These are phyloP conservation scores for Lanius ludovicianus DNA, from an alignment of 2,113 vertebrate genomes.

Conservation along the genomic window DNA sequence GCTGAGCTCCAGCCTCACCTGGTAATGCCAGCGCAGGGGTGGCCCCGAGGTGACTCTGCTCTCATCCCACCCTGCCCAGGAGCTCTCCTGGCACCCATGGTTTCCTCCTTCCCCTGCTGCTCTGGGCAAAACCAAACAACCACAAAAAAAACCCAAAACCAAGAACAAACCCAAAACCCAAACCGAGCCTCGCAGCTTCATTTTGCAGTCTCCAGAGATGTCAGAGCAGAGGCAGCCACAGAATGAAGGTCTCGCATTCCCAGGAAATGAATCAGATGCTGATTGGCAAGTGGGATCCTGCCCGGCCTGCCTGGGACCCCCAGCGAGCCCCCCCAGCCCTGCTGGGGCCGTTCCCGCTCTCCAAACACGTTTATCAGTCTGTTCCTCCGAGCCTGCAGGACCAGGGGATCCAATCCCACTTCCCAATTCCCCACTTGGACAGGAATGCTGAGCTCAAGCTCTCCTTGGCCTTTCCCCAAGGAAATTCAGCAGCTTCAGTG, in stretches of 20 bases:
- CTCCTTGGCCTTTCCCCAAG: background rate
- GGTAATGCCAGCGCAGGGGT: background rate
- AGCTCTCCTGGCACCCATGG: background rate
- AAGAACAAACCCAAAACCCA: too few species aligned
- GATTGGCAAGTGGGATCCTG: slow-evolving; percentile 58
- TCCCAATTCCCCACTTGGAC: background rate
- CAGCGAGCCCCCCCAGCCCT: slow-evolving; percentile 1
- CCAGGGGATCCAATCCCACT: background rate
- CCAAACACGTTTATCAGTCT: background rate
- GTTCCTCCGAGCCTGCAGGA: background rate
- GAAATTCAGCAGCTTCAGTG: too few species aligned
- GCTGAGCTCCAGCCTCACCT: background rate
- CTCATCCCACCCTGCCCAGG: background rate
- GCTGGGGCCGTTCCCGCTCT: background rate
- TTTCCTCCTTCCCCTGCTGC: background rate
- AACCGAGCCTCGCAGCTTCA: too few species aligned
- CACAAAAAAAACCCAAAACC: too few species aligned
- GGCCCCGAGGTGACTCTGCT: background rate
- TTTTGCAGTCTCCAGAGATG: background rate
- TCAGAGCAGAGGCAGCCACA: background rate
- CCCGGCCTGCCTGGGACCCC: slow-evolving; percentile 29
- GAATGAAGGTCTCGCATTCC: slow-evolving; percentile 36
- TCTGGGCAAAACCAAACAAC: background rate
- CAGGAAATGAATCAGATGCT: slow-evolving; percentile 54
- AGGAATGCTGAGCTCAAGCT: background rate